Evolutionary conservation across 2,888 invertebrate genomes (phyloP), one percentile per base, ranked within the genome.

Genomic region (Hedya salicella): DNA sequence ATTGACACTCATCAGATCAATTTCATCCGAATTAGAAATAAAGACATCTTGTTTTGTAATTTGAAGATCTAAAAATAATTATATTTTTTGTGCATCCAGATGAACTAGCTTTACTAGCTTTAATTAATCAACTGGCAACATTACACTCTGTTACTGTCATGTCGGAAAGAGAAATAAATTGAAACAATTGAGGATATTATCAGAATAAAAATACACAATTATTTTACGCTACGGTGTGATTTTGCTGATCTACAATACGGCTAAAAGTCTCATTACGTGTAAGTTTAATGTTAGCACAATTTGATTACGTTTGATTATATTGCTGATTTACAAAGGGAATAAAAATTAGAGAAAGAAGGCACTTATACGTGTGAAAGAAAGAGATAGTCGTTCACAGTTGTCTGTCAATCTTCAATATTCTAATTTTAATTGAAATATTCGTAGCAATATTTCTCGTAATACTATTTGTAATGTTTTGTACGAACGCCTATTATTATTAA

Each of bases 151-250:
- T 62, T 50, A 59, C 63, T 68, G 67, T 68, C 61, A 70, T 70
- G 70, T 70, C 70, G 70, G 70, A 70, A 68, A 66, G 66, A 66
- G 70, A 70, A 78, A 78, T 77, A 78, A 76, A 79, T 75, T 78
- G 75, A 79, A 79, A 81, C 78, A 82, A 78, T 77, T 82, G 80
- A 81, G 78, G 75, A 79, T 75, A 78, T n/a, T 49, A 72, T 73
- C 73, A 74, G 73, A 74, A 64, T 67, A 72, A 68, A 76, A 73
- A 71, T 79, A 74, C 68, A 71, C 71, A 69, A 67, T 13, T 71
- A 73, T 62, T 68, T 73, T 72, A 67, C 72, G 70, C 56, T 69
- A 69, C 65, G 69, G 74, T 75, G 71, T 74, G 71, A 71, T 75
- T 75, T 73, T 72, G 75, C 73, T 74, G 72, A 74, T 73, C 69